Conservation (phyloP, 2,797 vertebrate genomes). For the Glossophaga mutica region DNA sequence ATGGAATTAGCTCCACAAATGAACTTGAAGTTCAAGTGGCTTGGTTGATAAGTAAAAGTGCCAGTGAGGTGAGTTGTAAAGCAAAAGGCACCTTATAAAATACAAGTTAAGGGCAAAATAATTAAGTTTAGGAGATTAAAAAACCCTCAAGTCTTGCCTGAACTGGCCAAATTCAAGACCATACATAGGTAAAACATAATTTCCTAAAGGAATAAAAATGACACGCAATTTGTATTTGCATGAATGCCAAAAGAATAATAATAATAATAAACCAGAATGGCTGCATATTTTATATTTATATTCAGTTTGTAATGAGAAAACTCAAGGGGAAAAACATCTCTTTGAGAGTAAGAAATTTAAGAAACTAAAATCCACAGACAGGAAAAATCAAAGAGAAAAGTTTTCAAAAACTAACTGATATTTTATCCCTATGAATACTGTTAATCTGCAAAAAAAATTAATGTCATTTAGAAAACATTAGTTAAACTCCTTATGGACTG, state of each 20-base stretch:
- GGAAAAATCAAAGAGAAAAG: conserved; percentile 21
- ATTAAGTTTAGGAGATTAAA: conserved; percentile 23
- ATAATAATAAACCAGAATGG: neutral
- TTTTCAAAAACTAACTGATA: conserved; percentile 54
- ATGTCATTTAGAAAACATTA: conserved; percentile 69
- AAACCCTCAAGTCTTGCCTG: conserved; percentile 44
- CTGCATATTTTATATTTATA: conserved; percentile 45
- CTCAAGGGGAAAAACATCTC: conserved; percentile 44
- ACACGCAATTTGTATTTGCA: neutral
- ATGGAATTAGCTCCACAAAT: conserved; percentile 9
- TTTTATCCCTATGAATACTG: conserved; percentile 62
- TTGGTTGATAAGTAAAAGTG: conserved; percentile 43
- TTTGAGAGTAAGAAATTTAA: conserved; percentile 27
- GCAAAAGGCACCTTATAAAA: conserved; percentile 52
- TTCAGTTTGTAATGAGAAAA: conserved; percentile 56
- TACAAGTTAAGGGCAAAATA: conserved; percentile 43
- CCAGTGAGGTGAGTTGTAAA: conserved; percentile 49
- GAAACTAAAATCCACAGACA: conserved; percentile 40
- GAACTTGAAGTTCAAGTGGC: conserved; percentile 43
- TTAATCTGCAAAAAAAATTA: conserved; percentile 69
- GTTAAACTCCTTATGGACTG: conserved; percentile 60
- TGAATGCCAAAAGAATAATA: conserved; percentile 14
- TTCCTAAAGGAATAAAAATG: conserved; percentile 67
- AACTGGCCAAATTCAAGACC: conserved; percentile 42
- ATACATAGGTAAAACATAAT: conserved; percentile 52